Evolutionary conservation across 1,140 invertebrate species (phyloP).

Genomic region (Oedothorax gibbosus): DNA sequence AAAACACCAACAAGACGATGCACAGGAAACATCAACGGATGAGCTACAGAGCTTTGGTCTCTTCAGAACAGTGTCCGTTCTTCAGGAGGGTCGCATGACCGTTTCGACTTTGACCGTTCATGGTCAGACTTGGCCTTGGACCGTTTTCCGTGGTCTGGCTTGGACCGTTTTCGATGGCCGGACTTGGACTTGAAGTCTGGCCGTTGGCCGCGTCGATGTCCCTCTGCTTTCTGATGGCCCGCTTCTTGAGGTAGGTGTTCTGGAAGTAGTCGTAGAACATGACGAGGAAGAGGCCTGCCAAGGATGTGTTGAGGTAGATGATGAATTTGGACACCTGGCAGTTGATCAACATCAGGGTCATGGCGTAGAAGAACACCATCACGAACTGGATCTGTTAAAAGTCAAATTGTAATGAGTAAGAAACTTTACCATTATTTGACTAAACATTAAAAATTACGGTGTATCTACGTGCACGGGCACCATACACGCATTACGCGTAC

Average conservation of each 20-base stretch:
- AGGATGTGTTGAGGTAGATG: constrained; percentile 51
- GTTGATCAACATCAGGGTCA: constrained; percentile 36
- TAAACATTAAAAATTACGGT: too few relatives aligned
- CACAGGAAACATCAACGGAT: not conserved
- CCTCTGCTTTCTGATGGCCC: constrained; percentile 30
- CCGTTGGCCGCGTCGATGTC: not conserved
- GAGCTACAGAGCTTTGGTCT: not conserved
- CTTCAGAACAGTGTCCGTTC: not conserved
- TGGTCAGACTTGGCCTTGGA: not conserved
- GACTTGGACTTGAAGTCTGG: too few relatives aligned
- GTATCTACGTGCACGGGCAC: too few relatives aligned
- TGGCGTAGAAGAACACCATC: constrained; percentile 51
- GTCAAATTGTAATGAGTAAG: not conserved
- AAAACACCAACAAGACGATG: not conserved
- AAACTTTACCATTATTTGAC: too few relatives aligned
- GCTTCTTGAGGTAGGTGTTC: constrained; percentile 71
- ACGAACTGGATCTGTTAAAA: constrained; percentile 52
- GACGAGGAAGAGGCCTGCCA: constrained; percentile 47
- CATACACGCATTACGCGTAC: too few relatives aligned
- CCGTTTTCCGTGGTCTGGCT: not conserved
- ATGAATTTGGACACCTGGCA: constrained; percentile 57
- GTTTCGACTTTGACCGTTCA: not conserved
- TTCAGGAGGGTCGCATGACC: not conserved
- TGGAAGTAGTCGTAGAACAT: constrained; percentile 62
- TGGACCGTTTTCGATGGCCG: not conserved